Conservation (phyloP, 2,797 vertebrate species). For the Sciaenops ocellatus region DNA sequence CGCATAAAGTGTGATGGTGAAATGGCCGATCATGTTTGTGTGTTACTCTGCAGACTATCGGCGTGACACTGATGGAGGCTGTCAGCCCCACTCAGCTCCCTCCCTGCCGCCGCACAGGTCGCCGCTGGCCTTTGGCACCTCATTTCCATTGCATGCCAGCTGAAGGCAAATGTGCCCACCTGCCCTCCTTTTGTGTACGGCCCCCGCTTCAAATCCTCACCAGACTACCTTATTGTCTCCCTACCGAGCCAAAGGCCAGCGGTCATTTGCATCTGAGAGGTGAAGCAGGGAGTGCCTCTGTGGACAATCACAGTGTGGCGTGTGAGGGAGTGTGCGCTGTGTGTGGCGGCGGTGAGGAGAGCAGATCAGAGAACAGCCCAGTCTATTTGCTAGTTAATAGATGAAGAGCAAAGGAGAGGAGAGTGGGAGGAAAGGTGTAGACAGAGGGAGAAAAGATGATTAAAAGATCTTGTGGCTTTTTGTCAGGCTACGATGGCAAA, state of each 20-base stretch:
- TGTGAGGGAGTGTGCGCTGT: constrained; percentile 8
- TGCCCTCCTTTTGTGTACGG: constrained; percentile 61
- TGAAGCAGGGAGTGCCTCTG: constrained; percentile 51
- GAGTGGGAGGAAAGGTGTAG: constrained; percentile 61
- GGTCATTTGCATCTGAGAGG: constrained; percentile 68
- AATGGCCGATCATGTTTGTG: constrained; percentile 21
- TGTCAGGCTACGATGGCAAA: constrained; percentile 39
- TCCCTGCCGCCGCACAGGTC: constrained; percentile 29
- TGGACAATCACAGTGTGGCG: constrained; percentile 13
- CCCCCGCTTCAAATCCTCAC: constrained; percentile 59
- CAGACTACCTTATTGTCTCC: constrained; percentile 66
- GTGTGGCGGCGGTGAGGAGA: constrained; percentile 38
- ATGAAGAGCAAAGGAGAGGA: constrained; percentile 54
- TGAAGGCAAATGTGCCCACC: constrained; percentile 72
- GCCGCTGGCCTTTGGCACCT: constrained; percentile 56
- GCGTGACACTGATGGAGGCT: constrained; percentile 38
- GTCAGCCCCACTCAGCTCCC: constrained; percentile 32
- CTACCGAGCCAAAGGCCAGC: constrained; percentile 50
- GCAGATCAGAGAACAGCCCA: constrained; percentile 54
- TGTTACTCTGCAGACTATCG: constrained; percentile 17
- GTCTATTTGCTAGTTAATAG: constrained; percentile 63
- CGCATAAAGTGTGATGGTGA: background rate
- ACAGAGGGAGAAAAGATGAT: constrained; percentile 57
- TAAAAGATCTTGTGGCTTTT: constrained; percentile 64
- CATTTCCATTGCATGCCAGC: constrained; percentile 70